Conservation (phyloP, 2,888 invertebrate genomes). For the Calameuta filiformis region DNA sequence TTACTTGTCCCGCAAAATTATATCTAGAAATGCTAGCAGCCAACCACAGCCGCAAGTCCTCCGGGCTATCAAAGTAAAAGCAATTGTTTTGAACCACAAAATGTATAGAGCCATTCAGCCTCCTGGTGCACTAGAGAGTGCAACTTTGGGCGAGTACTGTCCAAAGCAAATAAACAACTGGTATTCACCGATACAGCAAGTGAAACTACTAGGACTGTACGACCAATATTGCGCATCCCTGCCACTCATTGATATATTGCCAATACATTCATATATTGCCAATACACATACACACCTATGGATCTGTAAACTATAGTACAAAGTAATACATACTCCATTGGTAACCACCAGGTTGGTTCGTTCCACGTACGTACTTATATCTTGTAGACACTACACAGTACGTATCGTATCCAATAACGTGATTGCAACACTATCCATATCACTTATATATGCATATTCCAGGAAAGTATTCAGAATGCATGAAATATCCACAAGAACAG, state of each 20-base stretch:
- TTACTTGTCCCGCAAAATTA: neutral
- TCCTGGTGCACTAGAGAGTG: neutral
- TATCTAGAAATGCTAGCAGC: neutral
- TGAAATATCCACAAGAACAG: neutral
- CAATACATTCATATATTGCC: too few relatives aligned
- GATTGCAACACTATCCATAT: neutral
- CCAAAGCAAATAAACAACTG: neutral
- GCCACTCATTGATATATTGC: too few relatives aligned
- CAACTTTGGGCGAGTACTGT: neutral
- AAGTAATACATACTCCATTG: neutral
- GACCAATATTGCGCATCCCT: neutral
- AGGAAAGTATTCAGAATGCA: neutral
- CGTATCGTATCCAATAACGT: neutral
- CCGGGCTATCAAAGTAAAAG: neutral
- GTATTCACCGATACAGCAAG: neutral
- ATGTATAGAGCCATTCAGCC: neutral
- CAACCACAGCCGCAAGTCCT: neutral
- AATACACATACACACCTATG: neutral
- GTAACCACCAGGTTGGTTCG: neutral
- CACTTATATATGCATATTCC: neutral
- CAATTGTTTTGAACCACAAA: neutral
- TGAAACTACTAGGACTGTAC: neutral
- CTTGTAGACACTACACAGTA: neutral
- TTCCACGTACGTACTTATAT: neutral
- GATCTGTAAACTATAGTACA: neutral